phyloP scores from a whole-genome alignment of 2,888 invertebrate genomes.

The Myopa tessellatipennis region DNA sequence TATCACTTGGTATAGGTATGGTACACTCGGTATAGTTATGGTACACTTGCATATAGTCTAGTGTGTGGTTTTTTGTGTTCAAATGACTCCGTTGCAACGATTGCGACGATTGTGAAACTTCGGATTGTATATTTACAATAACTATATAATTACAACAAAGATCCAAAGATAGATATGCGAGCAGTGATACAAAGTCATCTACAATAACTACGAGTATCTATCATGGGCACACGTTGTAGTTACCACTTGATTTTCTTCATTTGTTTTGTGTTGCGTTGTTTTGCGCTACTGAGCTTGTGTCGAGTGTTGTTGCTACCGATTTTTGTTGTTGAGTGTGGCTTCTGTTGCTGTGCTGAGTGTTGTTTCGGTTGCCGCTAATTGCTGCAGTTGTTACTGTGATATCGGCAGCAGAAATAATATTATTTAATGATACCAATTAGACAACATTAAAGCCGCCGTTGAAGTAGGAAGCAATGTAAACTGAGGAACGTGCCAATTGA shows the following conservation, averaged over 20 bases:
- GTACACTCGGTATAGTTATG: too few relatives aligned
- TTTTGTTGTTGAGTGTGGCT: background rate
- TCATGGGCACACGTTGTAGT: background rate
- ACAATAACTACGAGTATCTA: too few relatives aligned
- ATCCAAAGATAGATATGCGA: constrained; percentile 8
- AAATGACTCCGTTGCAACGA: constrained; percentile 18
- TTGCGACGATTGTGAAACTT: constrained; percentile 33
- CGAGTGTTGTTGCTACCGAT: too few relatives aligned
- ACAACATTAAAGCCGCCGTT: background rate
- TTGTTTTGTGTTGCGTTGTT: too few relatives aligned
- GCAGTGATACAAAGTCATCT: too few relatives aligned
- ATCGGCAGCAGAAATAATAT: constrained; percentile 3
- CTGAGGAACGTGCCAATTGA: constrained; percentile 7
- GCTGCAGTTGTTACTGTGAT: background rate
- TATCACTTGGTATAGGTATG: constrained; percentile 18
- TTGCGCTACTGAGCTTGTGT: background rate
- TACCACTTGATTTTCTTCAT: background rate
- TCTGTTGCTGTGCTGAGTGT: background rate
- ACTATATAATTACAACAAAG: constrained; percentile 25
- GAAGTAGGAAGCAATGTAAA: constrained; percentile 27
- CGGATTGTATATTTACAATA: constrained; percentile 16
- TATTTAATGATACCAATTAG: constrained; percentile 31
- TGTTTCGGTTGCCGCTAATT: background rate
- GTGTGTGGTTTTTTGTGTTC: background rate
- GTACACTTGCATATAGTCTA: too few relatives aligned